phyloP scores from a whole-genome alignment of 1,140 invertebrate genomes.

The Piezodorus guildinii region DNA sequence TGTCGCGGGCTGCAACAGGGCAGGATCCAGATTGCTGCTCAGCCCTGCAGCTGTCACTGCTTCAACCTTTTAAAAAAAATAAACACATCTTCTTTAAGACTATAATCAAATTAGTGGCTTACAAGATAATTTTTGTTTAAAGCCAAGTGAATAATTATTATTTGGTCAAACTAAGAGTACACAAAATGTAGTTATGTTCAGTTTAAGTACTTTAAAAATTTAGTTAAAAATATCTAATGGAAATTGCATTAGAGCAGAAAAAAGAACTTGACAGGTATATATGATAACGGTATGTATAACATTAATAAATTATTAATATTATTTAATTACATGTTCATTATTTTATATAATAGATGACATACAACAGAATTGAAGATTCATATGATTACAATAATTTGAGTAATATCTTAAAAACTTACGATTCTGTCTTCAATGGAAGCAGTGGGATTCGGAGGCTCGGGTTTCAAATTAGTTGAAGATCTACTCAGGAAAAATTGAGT shows the following conservation, averaged over 20 bases:
- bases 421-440: conserved; percentile 26
- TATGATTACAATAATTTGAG: no score
- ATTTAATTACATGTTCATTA: no score
- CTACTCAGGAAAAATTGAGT: conserved; percentile 56
- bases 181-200: no score
- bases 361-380: no score
- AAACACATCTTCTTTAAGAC: background rate
- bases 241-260: no score
- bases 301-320: no score
- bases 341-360: no score
- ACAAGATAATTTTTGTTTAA: background rate
- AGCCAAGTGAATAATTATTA: background rate
- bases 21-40: conserved; percentile 33
- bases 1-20: conserved; percentile 32
- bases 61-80: conserved; percentile 28
- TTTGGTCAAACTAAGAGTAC: no score
- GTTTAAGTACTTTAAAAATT: no score
- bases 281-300: no score
- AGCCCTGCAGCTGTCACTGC: conserved; percentile 34
- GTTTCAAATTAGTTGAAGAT: conserved; percentile 25
- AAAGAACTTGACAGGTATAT: no score
- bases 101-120: background rate
- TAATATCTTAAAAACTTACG: conserved; percentile 16
- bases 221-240: no score
- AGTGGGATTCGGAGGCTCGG: conserved; percentile 18